A percentile compares a stretch with the other conserved stretches of the same genome.
Conservation (phyloP, 2,113 vertebrate species). For the Peromyscus leucopus region DNA sequence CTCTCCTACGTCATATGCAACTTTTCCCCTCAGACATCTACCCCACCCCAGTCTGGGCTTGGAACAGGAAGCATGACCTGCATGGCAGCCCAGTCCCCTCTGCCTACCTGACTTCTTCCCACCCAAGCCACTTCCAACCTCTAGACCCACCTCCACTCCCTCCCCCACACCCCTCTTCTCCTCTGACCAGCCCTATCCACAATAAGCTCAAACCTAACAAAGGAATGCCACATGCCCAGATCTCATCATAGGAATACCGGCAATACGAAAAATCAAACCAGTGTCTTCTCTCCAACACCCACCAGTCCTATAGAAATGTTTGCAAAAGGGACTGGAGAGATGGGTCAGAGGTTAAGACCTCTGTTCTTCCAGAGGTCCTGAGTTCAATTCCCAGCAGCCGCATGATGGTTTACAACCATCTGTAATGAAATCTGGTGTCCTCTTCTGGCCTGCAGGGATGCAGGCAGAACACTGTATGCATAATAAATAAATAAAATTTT, state of each 20-base stretch:
- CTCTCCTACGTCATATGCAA: background rate
- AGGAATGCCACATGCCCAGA: background rate
- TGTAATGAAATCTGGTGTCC: too few relatives aligned
- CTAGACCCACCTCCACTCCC: background rate
- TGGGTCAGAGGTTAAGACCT: too few relatives aligned
- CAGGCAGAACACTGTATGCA: too few relatives aligned
- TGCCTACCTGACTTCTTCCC: too few relatives aligned
- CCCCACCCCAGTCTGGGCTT: background rate
- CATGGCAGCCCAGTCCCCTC: too few relatives aligned
- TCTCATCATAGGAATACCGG: background rate
- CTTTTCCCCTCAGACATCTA: background rate
- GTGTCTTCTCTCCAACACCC: background rate
- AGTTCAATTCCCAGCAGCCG: too few relatives aligned
- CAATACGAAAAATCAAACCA: background rate
- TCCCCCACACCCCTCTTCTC: background rate
- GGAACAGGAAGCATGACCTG: background rate
- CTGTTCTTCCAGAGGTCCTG: too few relatives aligned
- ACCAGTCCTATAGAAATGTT: background rate
- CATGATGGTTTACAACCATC: too few relatives aligned
- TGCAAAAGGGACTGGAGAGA: too few relatives aligned
- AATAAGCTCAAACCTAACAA: background rate
- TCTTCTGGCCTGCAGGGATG: too few relatives aligned
- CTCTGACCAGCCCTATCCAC: background rate
- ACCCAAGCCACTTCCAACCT: background rate
- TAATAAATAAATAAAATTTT: too few relatives aligned